Conservation (phyloP, 2,888 invertebrate genomes). For the Drosophila borealis region DNA sequence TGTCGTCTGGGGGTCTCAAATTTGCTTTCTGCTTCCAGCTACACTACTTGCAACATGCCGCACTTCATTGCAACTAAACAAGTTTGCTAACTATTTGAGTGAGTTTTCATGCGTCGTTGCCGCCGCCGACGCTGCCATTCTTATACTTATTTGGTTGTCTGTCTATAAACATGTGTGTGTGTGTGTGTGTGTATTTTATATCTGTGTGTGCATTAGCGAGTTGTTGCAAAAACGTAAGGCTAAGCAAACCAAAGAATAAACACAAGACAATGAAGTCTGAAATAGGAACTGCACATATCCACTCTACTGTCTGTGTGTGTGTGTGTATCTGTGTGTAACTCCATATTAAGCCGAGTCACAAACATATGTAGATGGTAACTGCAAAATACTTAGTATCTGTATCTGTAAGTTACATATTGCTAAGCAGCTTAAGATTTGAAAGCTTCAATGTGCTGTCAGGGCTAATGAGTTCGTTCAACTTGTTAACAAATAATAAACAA, state of each 20-base stretch:
- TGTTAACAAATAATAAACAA: conserved; percentile 8
- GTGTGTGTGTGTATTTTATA: conserved; percentile 2
- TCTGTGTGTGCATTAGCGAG: conserved; percentile 47
- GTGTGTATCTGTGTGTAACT: conserved; percentile 29
- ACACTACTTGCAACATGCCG: conserved; percentile 36
- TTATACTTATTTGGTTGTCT: conserved; percentile 52
- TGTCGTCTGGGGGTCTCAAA: conserved; percentile 63
- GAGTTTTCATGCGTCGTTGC: conserved; percentile 57
- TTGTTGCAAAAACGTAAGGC: conserved; percentile 47
- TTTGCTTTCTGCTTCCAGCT: conserved; percentile 46
- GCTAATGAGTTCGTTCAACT: conserved; percentile 69
- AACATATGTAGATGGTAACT: conserved; percentile 36
- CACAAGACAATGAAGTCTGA: conserved; percentile 67
- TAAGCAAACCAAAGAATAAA: conserved; percentile 64
- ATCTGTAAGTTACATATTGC: conserved; percentile 49
- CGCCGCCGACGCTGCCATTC: conserved; percentile 44
- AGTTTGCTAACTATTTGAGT: conserved; percentile 76
- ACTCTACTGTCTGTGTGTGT: conserved; percentile 15
- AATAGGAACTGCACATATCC: conserved; percentile 64
- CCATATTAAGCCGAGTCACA: conserved; percentile 48
- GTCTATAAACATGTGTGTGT: conserved; percentile 5
- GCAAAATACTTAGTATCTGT: conserved; percentile 31
- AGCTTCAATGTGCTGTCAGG: conserved; percentile 48
- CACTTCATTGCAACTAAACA: conserved; percentile 75
- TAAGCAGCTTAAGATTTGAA: conserved; percentile 71